Evolutionary conservation across 2,113 vertebrate species (phyloP).

Genomic region (Anolis sagrei): DNA sequence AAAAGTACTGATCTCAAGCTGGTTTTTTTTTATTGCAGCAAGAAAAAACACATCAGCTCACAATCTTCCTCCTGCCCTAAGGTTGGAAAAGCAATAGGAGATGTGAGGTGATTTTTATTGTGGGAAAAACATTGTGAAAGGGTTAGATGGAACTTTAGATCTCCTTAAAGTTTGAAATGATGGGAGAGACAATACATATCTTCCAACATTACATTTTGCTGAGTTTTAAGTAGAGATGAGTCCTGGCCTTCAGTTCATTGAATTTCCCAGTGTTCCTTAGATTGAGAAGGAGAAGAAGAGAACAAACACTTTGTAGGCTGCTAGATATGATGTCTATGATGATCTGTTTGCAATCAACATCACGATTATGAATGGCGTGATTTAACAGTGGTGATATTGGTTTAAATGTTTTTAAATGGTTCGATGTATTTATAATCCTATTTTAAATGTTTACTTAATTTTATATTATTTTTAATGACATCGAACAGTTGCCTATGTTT

Average conservation of each 20-base stretch:
- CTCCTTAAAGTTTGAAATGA: no score
- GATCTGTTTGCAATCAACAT: constrained; percentile 39
- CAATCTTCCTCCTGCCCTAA: neutral
- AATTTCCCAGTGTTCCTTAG: no score
- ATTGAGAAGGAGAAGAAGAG: neutral
- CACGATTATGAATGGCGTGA: no score
- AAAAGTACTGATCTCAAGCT: neutral
- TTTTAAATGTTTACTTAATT: no score
- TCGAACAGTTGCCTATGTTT: no score
- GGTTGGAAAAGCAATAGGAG: neutral
- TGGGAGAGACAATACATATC: no score
- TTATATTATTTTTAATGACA: no score
- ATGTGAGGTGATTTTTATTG: neutral
- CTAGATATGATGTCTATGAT: constrained; percentile 40
- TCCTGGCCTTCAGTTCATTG: neutral
- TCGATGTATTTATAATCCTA: no score
- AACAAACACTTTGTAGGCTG: neutral
- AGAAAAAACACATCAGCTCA: neutral
- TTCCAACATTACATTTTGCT: neutral
- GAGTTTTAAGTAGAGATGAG: neutral
- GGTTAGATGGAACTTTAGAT: no score
- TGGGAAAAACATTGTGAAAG: no score
- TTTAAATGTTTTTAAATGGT: no score
- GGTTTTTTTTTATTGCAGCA: neutral
- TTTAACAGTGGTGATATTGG: no score